phyloP scores from a whole-genome alignment of 1,140 invertebrate species.

The Brachionus rotundiformis region DNA sequence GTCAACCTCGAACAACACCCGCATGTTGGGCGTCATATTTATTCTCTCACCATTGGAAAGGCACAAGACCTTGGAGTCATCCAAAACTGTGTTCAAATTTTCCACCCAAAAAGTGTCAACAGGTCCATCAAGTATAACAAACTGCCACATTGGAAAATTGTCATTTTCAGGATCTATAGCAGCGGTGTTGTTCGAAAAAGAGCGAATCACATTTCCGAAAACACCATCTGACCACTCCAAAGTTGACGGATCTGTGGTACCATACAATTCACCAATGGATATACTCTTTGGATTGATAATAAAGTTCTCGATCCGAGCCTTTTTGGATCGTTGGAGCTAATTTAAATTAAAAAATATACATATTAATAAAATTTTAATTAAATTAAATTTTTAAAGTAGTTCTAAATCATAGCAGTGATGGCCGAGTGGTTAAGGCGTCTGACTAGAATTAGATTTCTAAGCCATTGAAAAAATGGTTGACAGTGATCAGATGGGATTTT shows the following conservation, averaged over 20 bases:
- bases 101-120: conserved; percentile 87
- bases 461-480: not conserved
- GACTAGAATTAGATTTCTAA: conserved; percentile 9
- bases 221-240: conserved; percentile 84
- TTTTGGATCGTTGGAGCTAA: conserved; percentile 18
- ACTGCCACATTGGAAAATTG: conserved; percentile 69
- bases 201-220: conserved; percentile 60
- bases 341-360: conserved; percentile 5
- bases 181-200: not conserved
- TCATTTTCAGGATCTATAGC: not conserved
- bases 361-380: not conserved
- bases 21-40: conserved; percentile 66
- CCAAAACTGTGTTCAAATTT: conserved; percentile 78
- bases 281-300: conserved; percentile 79
- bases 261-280: conserved; percentile 78
- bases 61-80: conserved; percentile 57
- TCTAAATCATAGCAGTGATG: not conserved
- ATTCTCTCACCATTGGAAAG: conserved; percentile 63
- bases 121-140: conserved; percentile 83
- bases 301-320: conserved; percentile 42
- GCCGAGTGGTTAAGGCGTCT: conserved; percentile 12
- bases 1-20: conserved; percentile 77
- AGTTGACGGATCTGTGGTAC: conserved; percentile 78
- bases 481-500: conserved; percentile 6
- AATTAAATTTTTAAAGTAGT: not conserved